phyloP scores from a whole-genome alignment of 1,140 invertebrate genomes.

The Saccostrea glomerata region DNA sequence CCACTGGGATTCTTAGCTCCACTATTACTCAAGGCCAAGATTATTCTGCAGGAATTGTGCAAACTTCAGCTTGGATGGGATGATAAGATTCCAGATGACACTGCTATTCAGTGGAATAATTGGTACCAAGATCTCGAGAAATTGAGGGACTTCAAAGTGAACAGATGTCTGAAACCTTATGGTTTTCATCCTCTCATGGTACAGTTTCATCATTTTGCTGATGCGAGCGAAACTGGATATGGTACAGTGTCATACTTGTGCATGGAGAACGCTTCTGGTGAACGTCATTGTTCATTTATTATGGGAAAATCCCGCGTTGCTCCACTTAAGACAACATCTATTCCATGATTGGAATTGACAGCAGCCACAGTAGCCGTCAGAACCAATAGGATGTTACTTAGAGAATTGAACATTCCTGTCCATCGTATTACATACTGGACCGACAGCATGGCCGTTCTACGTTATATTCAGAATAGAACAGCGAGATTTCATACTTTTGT shows the following conservation, averaged over 20 bases:
- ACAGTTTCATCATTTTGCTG: conserved; percentile 66
- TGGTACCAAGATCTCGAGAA: conserved; percentile 32
- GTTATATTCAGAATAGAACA: conserved; percentile 54
- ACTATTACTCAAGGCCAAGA: conserved; percentile 6
- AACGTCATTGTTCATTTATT: conserved; percentile 61
- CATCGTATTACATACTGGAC: conserved; percentile 51
- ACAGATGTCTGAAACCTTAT: conserved; percentile 46
- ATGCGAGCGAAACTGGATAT: conserved; percentile 67
- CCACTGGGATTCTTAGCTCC: conserved; percentile 46
- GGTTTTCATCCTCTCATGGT: conserved; percentile 29
- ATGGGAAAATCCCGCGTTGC: conserved; percentile 77
- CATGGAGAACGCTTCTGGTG: conserved; percentile 39
- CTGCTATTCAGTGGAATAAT: conserved; percentile 8
- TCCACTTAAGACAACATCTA: conserved; percentile 78
- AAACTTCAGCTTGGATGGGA: conserved; percentile 18
- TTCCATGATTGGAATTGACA: conserved; percentile 80
- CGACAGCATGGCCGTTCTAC: conserved; percentile 55
- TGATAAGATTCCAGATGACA: conserved; percentile 34
- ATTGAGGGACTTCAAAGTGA: conserved; percentile 26
- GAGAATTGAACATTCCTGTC: conserved; percentile 45
- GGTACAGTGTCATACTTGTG: conserved; percentile 65
- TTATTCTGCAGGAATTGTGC: conserved; percentile 19
- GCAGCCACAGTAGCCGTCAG: conserved; percentile 75
- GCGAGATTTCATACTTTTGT: conserved; percentile 61
- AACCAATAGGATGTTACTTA: conserved; percentile 44